Base-by-base conservation (phyloP, 1,140 invertebrate species). In the Drusus annulatus region DNA sequence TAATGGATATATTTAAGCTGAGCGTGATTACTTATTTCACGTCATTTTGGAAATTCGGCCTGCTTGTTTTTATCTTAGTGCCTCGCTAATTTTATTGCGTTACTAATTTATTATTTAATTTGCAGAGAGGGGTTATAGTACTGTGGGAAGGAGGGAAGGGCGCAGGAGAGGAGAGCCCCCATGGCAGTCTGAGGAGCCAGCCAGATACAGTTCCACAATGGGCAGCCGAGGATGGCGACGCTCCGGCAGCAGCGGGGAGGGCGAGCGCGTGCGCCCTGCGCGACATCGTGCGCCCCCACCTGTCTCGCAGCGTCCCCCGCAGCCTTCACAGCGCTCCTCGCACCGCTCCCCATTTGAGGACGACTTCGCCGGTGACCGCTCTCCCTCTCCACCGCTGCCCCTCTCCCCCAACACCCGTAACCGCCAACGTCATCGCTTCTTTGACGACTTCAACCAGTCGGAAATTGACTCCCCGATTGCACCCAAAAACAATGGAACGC, bases 171-270 rank as follows among this genome's bases (percentile, higher is more conserved):
- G 82, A 45, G 82, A 83, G 50, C 78, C 82, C 1, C 82, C 80
- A 51, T 83, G 82, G 82, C 82, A 83, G 69, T 75, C 58, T 10
- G 82, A 83, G 31, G 82, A 83, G 23, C 58, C 71, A 1, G 52
- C 63, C 1, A 77, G 88, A 77, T 90, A 90, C 77, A 87, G 88
- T 50, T 86, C 87, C 86, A 92, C 87, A 84, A 89, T 85, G 84
- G 91, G 83, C 84, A 78, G 76, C 36, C 89, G 89, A 85, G 85
- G 87, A 31, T 84, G 84, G 28, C 85, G 88, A 0, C 85, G 87
- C 8, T 84, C 84, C 5, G 82, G 82, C n/a, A 81, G 82, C 60
- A 81, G 82, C n/a, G 25, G 82, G 65, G 58, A 76, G 80, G 86
- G 85, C 85, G 10, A 85, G 86, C 5, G 86, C 87, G 1, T 84